Evolutionary conservation across 1,140 invertebrate genomes (phyloP), one percentile per base, ranked within the genome.

Genomic region (Daktulosphaira vitifoliae): DNA sequence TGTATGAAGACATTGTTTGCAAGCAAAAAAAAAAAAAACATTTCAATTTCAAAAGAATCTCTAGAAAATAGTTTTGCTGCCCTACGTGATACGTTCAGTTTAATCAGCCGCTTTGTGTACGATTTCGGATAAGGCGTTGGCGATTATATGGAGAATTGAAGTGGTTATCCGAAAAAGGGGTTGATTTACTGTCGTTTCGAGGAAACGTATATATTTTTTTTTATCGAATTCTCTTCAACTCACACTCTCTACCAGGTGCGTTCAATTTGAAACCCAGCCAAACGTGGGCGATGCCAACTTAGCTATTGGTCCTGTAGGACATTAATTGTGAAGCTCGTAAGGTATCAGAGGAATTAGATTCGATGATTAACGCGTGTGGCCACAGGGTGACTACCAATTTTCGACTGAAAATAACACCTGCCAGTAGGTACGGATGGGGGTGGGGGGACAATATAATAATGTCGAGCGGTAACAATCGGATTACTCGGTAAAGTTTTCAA

Each of bases 261-360:
- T 62, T 39, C 56, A 29, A 62, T 62, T 62, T 62, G 56, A 62
- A 62, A 62, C 39, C 7, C 42, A 26, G 56, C 56, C 56, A 62
- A 62, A 62, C 23, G 42, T 25, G 26, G 23, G 20, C 42, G 56
- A 48, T 62, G 56, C 56, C 56, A 62, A 62, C 39, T 5, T 8
- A 26, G 52, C 23, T 3, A 33, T 44, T 16, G n/a, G 56, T 62
- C 56, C 39, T 62, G n/a, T 39, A 39, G 46, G 44, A 62, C 56
- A 62, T 62, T 62, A 62, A 62, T 62, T 62, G 29, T 33, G 11
- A 46, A 48, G 39, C 42, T 56, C 53, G 37, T 16, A 11, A 5
- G 20, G 33, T 11, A 15, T 7, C 7, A 37, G 13, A 2, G 49
- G 13, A 6, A 62, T 62, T 62, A 48, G 56, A 62, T 62, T 25